Conservation (phyloP, 2,113 vertebrate genomes). For the Oreochromis niloticus region DNA sequence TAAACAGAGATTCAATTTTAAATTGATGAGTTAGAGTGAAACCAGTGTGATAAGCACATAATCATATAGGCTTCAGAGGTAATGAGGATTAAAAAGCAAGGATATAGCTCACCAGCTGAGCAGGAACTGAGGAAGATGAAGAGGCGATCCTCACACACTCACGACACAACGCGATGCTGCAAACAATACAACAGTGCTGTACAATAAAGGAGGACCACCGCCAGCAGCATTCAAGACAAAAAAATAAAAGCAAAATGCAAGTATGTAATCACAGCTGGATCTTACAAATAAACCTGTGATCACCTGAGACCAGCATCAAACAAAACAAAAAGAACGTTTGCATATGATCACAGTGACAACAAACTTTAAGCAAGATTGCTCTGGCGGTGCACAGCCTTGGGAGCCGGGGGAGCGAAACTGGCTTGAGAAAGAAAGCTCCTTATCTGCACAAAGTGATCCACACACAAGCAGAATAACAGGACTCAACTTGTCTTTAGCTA, state of each 20-base stretch:
- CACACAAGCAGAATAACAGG: not conserved
- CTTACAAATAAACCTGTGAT: not conserved
- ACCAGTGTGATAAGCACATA: not conserved
- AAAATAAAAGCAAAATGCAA: not conserved
- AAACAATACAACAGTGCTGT: not conserved
- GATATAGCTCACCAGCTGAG: not conserved
- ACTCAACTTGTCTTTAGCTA: not conserved
- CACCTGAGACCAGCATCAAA: not conserved
- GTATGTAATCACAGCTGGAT: not conserved
- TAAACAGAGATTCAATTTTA: not conserved
- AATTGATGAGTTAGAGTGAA: not conserved
- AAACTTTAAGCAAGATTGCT: not conserved
- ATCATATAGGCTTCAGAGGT: not conserved
- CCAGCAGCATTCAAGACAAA: not conserved
- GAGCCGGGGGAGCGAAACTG: not conserved
- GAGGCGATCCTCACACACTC: not conserved
- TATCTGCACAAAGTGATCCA: not conserved
- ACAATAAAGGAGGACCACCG: not conserved
- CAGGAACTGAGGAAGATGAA: not conserved
- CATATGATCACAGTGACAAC: not conserved
- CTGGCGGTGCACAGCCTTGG: not conserved
- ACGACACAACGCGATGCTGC: not conserved
- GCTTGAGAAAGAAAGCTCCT: not conserved
- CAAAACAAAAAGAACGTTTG: not conserved
- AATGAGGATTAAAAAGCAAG: not conserved